Base-by-base conservation (phyloP, 2,888 invertebrate genomes). In the Rhorus exstirpatorius region DNA sequence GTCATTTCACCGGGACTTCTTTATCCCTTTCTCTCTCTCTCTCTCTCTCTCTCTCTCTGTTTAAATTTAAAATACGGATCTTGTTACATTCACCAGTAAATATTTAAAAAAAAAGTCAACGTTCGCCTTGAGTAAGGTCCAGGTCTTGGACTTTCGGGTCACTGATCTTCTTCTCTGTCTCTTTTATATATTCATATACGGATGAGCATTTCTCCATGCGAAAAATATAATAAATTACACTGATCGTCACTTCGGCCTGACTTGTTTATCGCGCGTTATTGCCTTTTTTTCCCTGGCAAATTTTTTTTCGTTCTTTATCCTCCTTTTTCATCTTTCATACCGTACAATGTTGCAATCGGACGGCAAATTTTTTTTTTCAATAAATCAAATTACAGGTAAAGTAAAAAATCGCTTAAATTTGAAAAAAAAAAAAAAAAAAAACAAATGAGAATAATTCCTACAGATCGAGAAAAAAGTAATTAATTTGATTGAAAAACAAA, bases 111-210 rank as follows among this genome's bases (percentile, higher is more conserved):
- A 68, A 68, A 60, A 61, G 3, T 68, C 49, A 44, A 61, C 35
- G 44, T 61, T 61, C 70, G 68, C 46, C 72, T 79, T 79, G 71
- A 46, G 79, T 44, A 58, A 79, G 72, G 72, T 74, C 79, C 79
- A 67, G 79, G 67, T 60, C 60, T 71, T 49, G 35, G 44, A 53
- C 63, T 65, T 71, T 61, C 31, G 46, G 72, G 72, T 74, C 79
- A 67, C 38, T 68, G 74, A 79, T 61, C 72, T 46, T 24, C n/a
- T 12, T 17, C 51, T 58, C 17, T 55, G 19, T 38, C 61, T 51
- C 38, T 14, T 17, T 53, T 38, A 8, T 26, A 26, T 63, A 44
- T 44, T 12, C 41, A 65, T 14, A 4, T 55, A 2, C 55, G 19
- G 51, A 65, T 65, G 31, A 65, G 53, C 31, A 24, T 55, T 55